Percentiles rank a stretch among this genome's conserved stretches.
phyloP scores from a whole-genome alignment of 2,888 invertebrate genomes.

The Strigamia transsilvanica region DNA sequence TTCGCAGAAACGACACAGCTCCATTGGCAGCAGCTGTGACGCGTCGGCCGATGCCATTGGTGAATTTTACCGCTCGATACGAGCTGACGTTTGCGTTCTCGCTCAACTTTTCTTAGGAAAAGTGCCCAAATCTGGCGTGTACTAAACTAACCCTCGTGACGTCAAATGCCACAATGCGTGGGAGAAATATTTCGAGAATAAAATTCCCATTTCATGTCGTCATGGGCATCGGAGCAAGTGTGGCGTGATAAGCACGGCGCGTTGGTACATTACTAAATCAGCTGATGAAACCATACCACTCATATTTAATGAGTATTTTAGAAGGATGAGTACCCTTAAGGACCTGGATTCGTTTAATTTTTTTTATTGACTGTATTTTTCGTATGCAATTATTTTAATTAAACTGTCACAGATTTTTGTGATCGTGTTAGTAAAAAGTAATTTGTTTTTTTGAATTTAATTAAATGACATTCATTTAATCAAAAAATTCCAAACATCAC shows the following conservation, averaged over 20 bases:
- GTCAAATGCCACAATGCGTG: constrained; percentile 3
- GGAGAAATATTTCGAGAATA: constrained; percentile 7
- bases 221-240: neutral
- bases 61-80: constrained; percentile 33
- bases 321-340: neutral
- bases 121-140: neutral
- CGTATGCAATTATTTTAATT: neutral
- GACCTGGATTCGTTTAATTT: neutral
- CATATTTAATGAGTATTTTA: neutral
- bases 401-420: neutral
- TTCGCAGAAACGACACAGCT: neutral
- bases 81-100: constrained; percentile 27
- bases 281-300: neutral
- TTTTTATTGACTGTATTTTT: neutral
- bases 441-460: neutral
- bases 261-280: neutral
- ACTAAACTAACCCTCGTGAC: neutral
- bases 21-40: constrained; percentile 36
- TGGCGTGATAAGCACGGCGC: neutral
- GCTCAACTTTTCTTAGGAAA: neutral
- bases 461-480: constrained; percentile 9
- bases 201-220: constrained; percentile 23
- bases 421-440: neutral
- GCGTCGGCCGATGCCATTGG: neutral
- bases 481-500: constrained; percentile 12